phyloP scores from a whole-genome alignment of 1,140 invertebrate species.

The Drosophila orosa region DNA sequence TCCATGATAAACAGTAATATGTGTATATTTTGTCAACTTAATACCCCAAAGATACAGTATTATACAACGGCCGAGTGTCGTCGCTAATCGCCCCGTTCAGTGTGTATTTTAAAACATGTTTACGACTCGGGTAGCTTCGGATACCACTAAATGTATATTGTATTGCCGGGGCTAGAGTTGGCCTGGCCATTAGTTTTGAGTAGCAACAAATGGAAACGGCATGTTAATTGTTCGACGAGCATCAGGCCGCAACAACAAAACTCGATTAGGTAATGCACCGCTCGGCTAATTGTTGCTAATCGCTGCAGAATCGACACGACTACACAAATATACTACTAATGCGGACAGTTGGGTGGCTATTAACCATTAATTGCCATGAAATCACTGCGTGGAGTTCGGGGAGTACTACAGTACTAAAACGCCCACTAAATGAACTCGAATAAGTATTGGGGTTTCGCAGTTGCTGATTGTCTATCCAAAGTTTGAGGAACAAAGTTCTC shows the following conservation, averaged over 20 bases:
- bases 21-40: conserved; percentile 35
- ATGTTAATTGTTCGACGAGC: conserved; percentile 66
- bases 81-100: conserved; percentile 47
- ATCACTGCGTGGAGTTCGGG: conserved; percentile 41
- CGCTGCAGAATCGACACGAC: conserved; percentile 73
- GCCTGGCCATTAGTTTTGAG: conserved; percentile 63
- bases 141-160: background rate
- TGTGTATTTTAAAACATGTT: conserved; percentile 64
- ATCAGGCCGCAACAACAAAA: conserved; percentile 28
- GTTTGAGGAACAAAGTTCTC: conserved; percentile 4
- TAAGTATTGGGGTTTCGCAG: conserved; percentile 12
- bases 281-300: conserved; percentile 76
- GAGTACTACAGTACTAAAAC: conserved; percentile 44
- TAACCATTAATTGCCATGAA: conserved; percentile 73
- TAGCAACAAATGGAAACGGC: conserved; percentile 68
- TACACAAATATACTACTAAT: conserved; percentile 30
- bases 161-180: conserved; percentile 30
- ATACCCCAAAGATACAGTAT: conserved; percentile 29
- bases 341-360: conserved; percentile 27
- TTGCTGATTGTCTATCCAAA: conserved; percentile 1
- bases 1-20: conserved; percentile 62
- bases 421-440: conserved; percentile 59
- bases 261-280: conserved; percentile 75
- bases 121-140: conserved; percentile 35
- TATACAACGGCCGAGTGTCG: conserved; percentile 46